Percentiles rank a stretch among this genome's conserved stretches.
These are phyloP conservation scores for Gasteruption jaculator DNA, from an alignment of 2,888 invertebrate species.

Conservation along the genomic window DNA sequence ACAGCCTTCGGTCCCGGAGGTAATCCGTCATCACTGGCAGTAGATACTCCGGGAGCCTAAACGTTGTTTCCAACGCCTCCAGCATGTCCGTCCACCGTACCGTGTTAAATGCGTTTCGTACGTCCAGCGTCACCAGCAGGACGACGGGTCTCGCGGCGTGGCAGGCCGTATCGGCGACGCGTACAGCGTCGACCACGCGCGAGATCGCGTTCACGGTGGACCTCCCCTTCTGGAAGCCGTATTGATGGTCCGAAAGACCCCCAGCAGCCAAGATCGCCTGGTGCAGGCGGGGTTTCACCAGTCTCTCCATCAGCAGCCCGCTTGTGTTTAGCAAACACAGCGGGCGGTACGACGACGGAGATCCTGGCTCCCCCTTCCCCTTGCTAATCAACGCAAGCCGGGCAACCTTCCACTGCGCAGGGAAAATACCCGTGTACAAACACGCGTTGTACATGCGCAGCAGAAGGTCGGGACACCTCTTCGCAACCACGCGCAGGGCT, in stretches of 20 bases:
- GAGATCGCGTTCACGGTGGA: slow-evolving; percentile 24
- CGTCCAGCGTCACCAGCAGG: slow-evolving; percentile 7
- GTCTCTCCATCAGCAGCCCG: slow-evolving; percentile 31
- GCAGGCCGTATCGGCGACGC: background rate
- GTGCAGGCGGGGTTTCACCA: slow-evolving; percentile 26
- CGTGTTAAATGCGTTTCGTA: slow-evolving; percentile 21
- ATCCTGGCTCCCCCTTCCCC: slow-evolving; percentile 14
- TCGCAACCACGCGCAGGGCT: slow-evolving; percentile 18
- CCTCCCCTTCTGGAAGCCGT: slow-evolving; percentile 16
- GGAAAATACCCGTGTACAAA: slow-evolving; percentile 17
- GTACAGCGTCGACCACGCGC: slow-evolving; percentile 9
- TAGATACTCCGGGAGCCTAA: slow-evolving; percentile 22
- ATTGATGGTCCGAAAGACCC: slow-evolving; percentile 8
- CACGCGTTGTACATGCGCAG: slow-evolving; percentile 16
- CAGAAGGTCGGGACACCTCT: slow-evolving; percentile 11
- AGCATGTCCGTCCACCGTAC: slow-evolving; percentile 21
- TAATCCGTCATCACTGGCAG: slow-evolving; percentile 18
- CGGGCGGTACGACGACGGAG: slow-evolving; percentile 23
- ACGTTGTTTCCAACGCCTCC: slow-evolving; percentile 17
- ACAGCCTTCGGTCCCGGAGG: slow-evolving; percentile 15
- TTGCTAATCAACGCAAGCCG: slow-evolving; percentile 18
- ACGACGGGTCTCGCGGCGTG: background rate
- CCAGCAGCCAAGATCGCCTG: slow-evolving; percentile 18
- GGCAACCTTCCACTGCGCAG: slow-evolving; percentile 22
- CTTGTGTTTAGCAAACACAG: slow-evolving; percentile 30